Evolutionary conservation across 2,113 vertebrate genomes (phyloP).

Genomic region (Sitta europaea): DNA sequence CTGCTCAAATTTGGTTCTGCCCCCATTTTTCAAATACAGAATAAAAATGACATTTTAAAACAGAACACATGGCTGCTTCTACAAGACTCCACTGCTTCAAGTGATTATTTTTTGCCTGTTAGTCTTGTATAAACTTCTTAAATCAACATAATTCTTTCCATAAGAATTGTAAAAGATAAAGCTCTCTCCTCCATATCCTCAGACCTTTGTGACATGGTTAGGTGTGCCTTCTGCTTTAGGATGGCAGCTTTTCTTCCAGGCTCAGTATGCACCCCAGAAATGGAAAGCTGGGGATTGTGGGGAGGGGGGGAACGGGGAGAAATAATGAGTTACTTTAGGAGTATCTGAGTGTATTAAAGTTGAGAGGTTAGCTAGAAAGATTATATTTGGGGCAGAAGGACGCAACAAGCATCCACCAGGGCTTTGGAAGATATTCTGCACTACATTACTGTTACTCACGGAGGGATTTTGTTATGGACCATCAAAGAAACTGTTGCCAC

Average conservation of each 20-base stretch:
- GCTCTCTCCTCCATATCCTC: neutral
- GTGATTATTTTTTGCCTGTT: slow-evolving; percentile 6
- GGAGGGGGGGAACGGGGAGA: neutral
- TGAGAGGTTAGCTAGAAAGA: slow-evolving; percentile 27
- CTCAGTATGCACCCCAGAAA: neutral
- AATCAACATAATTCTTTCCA: neutral
- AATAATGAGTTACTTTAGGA: slow-evolving; percentile 19
- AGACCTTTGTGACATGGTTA: neutral
- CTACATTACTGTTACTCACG: neutral
- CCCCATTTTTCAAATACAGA: slow-evolving; percentile 28
- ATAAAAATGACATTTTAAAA: slow-evolving; percentile 30
- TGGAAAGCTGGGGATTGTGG: neutral
- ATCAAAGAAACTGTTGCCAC: slow-evolving; percentile 77
- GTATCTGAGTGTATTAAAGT: slow-evolving; percentile 14
- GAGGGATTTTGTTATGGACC: slow-evolving; percentile 61
- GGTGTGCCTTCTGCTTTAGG: neutral
- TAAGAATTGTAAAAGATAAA: neutral
- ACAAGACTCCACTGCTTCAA: slow-evolving; percentile 13
- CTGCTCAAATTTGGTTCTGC: slow-evolving; percentile 23
- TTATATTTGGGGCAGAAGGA: slow-evolving; percentile 18
- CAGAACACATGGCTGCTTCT: slow-evolving; percentile 36
- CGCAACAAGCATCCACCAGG: neutral
- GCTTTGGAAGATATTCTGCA: slow-evolving; percentile 17
- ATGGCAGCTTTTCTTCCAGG: neutral
- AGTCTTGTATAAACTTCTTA: slow-evolving; percentile 4